Evolutionary conservation across 2,797 vertebrate species (phyloP).

Genomic region (Rhinoraja longicauda): DNA sequence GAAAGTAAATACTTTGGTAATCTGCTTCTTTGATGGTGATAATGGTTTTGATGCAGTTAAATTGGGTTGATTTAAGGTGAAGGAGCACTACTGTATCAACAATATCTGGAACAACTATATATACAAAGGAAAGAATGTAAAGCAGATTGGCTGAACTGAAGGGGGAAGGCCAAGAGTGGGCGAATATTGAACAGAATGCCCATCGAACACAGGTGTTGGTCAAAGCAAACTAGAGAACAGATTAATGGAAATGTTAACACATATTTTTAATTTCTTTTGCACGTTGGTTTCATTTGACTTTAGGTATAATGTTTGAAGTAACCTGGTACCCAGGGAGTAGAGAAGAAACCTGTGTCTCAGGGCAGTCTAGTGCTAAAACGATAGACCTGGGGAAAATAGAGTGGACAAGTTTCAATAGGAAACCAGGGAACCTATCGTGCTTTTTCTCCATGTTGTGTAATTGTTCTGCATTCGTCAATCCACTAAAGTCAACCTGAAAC

Average conservation of each 20-base stretch:
- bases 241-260: background rate
- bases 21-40: background rate
- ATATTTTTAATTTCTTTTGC: background rate
- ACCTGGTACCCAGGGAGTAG: background rate
- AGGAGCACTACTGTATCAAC: background rate
- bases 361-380: background rate
- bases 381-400: background rate
- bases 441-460: background rate
- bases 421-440: background rate
- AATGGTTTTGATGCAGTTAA: background rate
- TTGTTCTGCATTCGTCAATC: too few relatives aligned
- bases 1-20: conserved; percentile 9
- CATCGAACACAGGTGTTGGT: background rate
- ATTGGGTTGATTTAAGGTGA: background rate
- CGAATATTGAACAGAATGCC: background rate
- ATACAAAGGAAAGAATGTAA: too few relatives aligned
- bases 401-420: background rate
- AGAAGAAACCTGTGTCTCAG: background rate
- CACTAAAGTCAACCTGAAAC: background rate
- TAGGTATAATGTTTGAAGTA: background rate
- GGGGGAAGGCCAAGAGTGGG: too few relatives aligned
- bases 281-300: background rate
- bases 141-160: background rate
- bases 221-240: background rate
- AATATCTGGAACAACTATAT: background rate